Evolutionary conservation across 2,797 vertebrate species (phyloP).

Genomic region (Todus mexicanus): DNA sequence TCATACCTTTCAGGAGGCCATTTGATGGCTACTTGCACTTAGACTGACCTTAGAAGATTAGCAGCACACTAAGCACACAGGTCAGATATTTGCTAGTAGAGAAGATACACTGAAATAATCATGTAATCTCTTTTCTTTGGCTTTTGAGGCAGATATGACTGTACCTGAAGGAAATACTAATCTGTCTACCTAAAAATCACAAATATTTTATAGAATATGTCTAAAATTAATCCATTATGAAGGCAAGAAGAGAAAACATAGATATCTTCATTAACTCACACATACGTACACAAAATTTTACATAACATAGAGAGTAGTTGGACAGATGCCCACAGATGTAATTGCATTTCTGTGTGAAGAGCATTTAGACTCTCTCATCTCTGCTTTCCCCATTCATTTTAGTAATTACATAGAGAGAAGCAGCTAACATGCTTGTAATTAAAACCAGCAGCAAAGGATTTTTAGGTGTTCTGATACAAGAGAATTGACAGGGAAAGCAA

Average conservation of each 20-base stretch:
- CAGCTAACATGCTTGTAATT: constrained; percentile 70
- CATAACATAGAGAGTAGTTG: constrained; percentile 66
- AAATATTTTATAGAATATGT: constrained; percentile 34
- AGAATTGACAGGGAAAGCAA: constrained; percentile 71
- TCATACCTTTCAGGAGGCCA: not conserved
- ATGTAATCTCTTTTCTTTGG: not conserved
- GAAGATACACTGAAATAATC: not conserved
- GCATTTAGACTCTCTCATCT: constrained; percentile 74
- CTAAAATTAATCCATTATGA: constrained; percentile 68
- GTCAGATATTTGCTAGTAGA: not conserved
- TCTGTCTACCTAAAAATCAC: constrained; percentile 25
- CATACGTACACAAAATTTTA: constrained; percentile 72
- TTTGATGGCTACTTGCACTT: not conserved
- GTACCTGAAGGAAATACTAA: not conserved
- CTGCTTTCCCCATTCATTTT: constrained; percentile 77
- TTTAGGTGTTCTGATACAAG: constrained; percentile 55
- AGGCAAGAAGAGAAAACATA: constrained; percentile 67
- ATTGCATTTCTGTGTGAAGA: constrained; percentile 70
- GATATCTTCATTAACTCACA: constrained; percentile 68
- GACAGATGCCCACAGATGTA: constrained; percentile 68
- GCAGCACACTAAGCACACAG: not conserved
- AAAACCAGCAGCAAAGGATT: constrained; percentile 75
- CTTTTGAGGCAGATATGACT: constrained; percentile 6
- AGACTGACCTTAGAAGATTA: not conserved
- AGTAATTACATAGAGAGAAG: constrained; percentile 73